Conservation (phyloP, 2,888 invertebrate species). For the Agriopis aurantiaria region DNA sequence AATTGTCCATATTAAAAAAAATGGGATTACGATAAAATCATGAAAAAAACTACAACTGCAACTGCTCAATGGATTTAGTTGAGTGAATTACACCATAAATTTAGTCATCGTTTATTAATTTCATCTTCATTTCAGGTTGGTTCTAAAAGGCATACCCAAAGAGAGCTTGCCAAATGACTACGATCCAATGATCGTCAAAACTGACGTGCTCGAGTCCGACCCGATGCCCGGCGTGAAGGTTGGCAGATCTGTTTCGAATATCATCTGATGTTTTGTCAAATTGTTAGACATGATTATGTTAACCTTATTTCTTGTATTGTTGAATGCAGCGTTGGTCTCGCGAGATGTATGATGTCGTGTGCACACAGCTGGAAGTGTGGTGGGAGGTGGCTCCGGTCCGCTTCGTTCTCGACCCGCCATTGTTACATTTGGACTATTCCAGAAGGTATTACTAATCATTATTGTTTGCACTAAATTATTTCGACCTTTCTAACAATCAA, state of each 20-base stretch:
- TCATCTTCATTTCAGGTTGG: constrained; percentile 57
- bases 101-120: neutral
- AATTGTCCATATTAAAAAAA: no score
- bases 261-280: neutral
- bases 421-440: constrained; percentile 59
- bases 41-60: neutral
- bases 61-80: neutral
- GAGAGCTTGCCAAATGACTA: constrained; percentile 63
- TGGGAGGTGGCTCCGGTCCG: constrained; percentile 72
- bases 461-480: neutral
- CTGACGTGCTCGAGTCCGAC: constrained; percentile 48
- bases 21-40: no score
- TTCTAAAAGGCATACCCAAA: constrained; percentile 65
- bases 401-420: constrained; percentile 65
- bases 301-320: neutral
- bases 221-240: constrained; percentile 59
- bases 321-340: constrained; percentile 51
- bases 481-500: no score
- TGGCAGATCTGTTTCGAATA: neutral
- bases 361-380: constrained; percentile 73
- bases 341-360: constrained; percentile 66
- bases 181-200: constrained; percentile 59
- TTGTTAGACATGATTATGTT: neutral
- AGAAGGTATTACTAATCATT: constrained; percentile 55
- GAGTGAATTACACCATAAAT: neutral